Evolutionary conservation across 2,113 vertebrate genomes (phyloP), one percentile per base, ranked within the genome.

Genomic region (Myotis lucifugus): DNA sequence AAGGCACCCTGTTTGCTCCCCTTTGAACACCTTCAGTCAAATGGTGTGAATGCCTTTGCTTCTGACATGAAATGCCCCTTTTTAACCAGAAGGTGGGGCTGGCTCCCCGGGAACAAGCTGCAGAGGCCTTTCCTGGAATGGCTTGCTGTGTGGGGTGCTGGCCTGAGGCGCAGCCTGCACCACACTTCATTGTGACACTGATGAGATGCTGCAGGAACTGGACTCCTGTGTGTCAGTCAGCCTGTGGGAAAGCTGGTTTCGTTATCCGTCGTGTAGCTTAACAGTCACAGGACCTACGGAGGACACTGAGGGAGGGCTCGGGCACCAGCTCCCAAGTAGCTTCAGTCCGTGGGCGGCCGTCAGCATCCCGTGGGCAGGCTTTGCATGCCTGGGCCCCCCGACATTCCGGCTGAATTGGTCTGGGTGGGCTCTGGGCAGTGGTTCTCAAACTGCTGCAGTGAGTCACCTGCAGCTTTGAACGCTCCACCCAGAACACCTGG

Each of bases 1-100:
- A 13, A n/a, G 52, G 52, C n/a, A 13, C 8, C 12, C 42, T 40
- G 5, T 34, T 15, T 8, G 25, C 37, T 34, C 3, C 0, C 42
- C 61, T 84, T n/a, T 29, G 11, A 37, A 5, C n/a, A 8, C 4
- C 64, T 27, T 9, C 6, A 64, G 48, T 54, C 13, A 18, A 73
- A 46, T 0, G 1, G 29, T 15, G 67, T 25, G 23, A n/a, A 27
- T 59, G 7, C 37, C 34, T 56, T 52, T 29, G 50, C 23, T 6
- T 2, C 1, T 27, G 29, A 29, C 8, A 2, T 46, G 94, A 83
- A 86, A 42, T 94, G 1, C 76, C 15, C 14, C 3, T 50, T 48
- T 27, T 27, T 59, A 37, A 18, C 91, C 96, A 96, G 96, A 50
- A 97, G 96, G 2, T 95, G 97, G 96, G 7, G 88, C 76, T 72